These are phyloP conservation scores for Melangyna quadrimaculata DNA, from an alignment of 2,888 invertebrate genomes.

Conservation along the genomic window DNA sequence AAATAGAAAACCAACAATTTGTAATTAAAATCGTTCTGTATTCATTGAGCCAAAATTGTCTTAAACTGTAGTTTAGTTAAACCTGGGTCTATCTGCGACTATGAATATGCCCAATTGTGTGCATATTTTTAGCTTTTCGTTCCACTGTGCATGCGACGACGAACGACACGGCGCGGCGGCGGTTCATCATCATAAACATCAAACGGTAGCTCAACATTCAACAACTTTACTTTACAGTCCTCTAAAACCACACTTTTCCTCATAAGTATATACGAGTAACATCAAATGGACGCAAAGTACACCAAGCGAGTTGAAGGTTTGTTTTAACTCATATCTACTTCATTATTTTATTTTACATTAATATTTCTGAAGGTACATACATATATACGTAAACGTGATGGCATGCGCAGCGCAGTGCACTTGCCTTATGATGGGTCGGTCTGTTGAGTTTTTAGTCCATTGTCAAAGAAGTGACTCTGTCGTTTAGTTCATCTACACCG, in stretches of 20 bases:
- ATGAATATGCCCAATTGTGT: too few relatives aligned
- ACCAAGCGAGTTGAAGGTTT: constrained; percentile 16
- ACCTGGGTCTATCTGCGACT: too few relatives aligned
- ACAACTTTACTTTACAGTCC: background rate
- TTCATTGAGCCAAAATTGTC: too few relatives aligned
- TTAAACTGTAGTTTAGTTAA: too few relatives aligned
- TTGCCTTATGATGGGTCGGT: constrained; percentile 49
- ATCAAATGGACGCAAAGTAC: background rate
- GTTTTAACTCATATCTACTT: background rate
- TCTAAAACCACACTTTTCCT: background rate
- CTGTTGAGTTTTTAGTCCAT: constrained; percentile 64
- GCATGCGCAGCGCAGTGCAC: constrained; percentile 34
- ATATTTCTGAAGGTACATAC: too few relatives aligned
- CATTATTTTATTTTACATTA: background rate
- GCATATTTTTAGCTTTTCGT: too few relatives aligned
- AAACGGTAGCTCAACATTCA: constrained; percentile 5
- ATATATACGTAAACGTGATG: background rate
- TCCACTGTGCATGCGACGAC: background rate
- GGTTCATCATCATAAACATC: constrained; percentile 1
- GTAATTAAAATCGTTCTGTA: too few relatives aligned
- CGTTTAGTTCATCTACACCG: constrained; percentile 25
- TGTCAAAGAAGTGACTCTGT: constrained; percentile 58
- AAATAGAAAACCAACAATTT: too few relatives aligned
- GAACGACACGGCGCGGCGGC: background rate
- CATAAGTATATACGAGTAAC: background rate